Evolutionary conservation across 1,140 invertebrate species (phyloP), one percentile per base, ranked within the genome.

Genomic region (Cotesia glomerata): DNA sequence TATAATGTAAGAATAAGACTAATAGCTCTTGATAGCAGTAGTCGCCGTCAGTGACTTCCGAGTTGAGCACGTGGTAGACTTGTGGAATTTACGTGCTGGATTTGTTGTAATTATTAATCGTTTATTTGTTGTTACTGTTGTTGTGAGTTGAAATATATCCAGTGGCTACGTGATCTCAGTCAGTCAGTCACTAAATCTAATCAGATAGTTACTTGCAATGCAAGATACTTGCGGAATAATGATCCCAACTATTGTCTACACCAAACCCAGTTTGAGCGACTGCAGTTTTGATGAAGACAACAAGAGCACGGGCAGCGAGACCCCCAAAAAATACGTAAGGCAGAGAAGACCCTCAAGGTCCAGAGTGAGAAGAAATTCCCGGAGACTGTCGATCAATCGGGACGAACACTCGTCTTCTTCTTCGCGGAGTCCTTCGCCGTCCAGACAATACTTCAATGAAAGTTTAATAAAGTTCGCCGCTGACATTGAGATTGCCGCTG

Each of bases 181-280:
- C 5, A 66, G n/a, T 16, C 59, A 69, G 26, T 18, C 18, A 18
- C 18, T 26, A 26, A 26, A 26, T 26, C 26, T 2, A 26, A 26
- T 26, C 26, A 26, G 26, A 26, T 2, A 26, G 26, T 26, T 26
- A 2, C 26, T 26, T 2, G 77, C 76, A 74, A 83, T 84, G 81
- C 81, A 82, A 73, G 75, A 79, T 32, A 79, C 78, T 54, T 78
- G 74, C 66, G 76, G 80, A 58, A 76, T 79, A 65, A 79, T 80
- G 67, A 82, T 84, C 75, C 83, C 83, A 34, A 80, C 76, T 70
- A 83, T 85, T 63, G 78, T 85, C 18, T 85, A 77, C 62, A 83
- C 83, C 0, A 76, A 79, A 59, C 76, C 81, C 34, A 82, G 78
- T 75, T 79, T 82, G 56, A 79, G 78, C 54, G 81, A 82, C 7